These are phyloP conservation scores for Hemicordylus capensis DNA, from an alignment of 2,113 vertebrate species.

Conservation along the genomic window DNA sequence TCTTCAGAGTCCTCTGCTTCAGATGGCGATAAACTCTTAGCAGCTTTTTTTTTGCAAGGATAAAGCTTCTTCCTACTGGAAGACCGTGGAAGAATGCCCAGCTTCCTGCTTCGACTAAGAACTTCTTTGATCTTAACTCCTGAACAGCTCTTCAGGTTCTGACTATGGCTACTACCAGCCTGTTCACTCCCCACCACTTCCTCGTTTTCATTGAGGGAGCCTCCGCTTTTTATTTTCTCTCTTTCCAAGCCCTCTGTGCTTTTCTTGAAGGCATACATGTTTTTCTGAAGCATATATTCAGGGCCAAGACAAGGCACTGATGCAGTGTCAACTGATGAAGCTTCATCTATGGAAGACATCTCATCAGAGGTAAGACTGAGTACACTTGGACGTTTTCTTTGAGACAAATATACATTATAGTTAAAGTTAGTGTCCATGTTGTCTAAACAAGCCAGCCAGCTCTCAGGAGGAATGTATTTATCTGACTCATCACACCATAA, in stretches of 20 bases:
- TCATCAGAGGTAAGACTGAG: slow-evolving; percentile 72
- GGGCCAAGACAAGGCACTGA: slow-evolving; percentile 65
- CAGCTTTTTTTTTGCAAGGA: slow-evolving; percentile 54
- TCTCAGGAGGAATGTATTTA: slow-evolving; percentile 46
- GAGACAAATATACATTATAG: slow-evolving; percentile 34
- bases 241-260: slow-evolving; percentile 43
- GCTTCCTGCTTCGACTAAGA: slow-evolving; percentile 36
- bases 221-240: slow-evolving; percentile 55
- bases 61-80: slow-evolving; percentile 37
- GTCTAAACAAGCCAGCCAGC: slow-evolving; percentile 62
- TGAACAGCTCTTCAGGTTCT: slow-evolving; percentile 34
- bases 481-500: slow-evolving; percentile 62
- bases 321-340: slow-evolving; percentile 54
- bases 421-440: slow-evolving; percentile 35
- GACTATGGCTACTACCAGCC: slow-evolving; percentile 21
- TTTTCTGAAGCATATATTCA: slow-evolving; percentile 70
- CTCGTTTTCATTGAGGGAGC: slow-evolving; percentile 62
- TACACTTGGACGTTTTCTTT: slow-evolving; percentile 51
- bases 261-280: slow-evolving; percentile 57
- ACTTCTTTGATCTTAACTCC: slow-evolving; percentile 46
- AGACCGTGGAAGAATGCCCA: slow-evolving; percentile 38
- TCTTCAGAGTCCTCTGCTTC: slow-evolving; percentile 71
- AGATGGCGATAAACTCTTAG: slow-evolving; percentile 54
- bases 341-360: slow-evolving; percentile 60
- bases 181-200: slow-evolving; percentile 35